These are phyloP conservation scores for Calyptommatus sinebrachiatus DNA, from an alignment of 2,113 vertebrate genomes.

Conservation along the genomic window DNA sequence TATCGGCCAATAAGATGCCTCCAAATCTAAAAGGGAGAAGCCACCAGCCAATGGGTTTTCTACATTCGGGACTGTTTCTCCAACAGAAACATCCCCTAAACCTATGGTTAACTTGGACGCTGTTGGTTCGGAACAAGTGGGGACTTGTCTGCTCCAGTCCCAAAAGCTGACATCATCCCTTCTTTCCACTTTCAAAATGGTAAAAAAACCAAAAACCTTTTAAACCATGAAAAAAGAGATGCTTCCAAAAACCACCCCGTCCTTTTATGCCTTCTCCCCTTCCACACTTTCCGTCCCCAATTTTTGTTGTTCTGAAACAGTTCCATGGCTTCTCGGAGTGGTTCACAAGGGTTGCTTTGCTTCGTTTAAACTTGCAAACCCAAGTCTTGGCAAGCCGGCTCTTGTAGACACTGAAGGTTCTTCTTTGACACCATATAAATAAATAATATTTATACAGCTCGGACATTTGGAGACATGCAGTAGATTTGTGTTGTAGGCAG, in stretches of 20 bases:
- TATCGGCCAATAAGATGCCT: too few species aligned
- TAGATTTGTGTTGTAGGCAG: conserved; percentile 73
- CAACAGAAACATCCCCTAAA: conserved; percentile 18
- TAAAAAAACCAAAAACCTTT: conserved; percentile 20
- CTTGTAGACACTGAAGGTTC: conserved; percentile 70
- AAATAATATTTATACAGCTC: conserved; percentile 76
- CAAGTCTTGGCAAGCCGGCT: conserved; percentile 66
- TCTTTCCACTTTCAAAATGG: background rate
- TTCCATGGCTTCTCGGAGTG: conserved; percentile 65
- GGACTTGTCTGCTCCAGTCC: conserved; percentile 29
- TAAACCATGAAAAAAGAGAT: conserved; percentile 49
- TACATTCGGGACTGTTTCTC: background rate
- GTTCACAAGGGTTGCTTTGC: conserved; percentile 51
- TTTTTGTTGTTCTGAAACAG: conserved; percentile 63
- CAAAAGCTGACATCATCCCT: background rate
- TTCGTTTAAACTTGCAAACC: conserved; percentile 54
- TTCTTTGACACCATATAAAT: conserved; percentile 76
- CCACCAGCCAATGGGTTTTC: background rate
- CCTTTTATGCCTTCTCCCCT: conserved; percentile 27
- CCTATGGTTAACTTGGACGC: conserved; percentile 26
- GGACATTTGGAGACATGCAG: conserved; percentile 80
- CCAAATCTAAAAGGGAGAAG: too few species aligned
- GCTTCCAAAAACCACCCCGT: conserved; percentile 34
- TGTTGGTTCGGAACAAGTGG: conserved; percentile 38
- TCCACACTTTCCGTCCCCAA: conserved; percentile 36